phyloP scores from a whole-genome alignment of 2,797 vertebrate species.

The Coilia nasus region DNA sequence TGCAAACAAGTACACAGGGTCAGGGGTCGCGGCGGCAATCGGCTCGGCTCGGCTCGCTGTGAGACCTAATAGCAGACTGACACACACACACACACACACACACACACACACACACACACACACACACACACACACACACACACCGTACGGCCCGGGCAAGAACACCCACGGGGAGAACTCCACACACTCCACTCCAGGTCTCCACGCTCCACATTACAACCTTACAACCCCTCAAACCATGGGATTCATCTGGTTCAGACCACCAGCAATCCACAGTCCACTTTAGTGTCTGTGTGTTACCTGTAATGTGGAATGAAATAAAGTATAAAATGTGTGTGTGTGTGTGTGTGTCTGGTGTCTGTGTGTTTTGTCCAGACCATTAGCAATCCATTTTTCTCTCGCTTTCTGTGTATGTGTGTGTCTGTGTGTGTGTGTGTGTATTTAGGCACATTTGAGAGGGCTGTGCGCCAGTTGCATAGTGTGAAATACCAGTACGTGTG shows the following conservation, averaged over 20 bases:
- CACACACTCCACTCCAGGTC: not conserved
- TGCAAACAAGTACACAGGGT: slow-evolving; percentile 73
- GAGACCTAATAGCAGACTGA: slow-evolving; percentile 47
- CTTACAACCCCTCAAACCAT: not conserved
- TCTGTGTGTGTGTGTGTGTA: slow-evolving; percentile 43
- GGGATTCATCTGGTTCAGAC: not conserved
- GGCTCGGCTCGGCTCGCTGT: slow-evolving; percentile 43
- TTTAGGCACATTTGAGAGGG: slow-evolving; percentile 52
- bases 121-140: not conserved
- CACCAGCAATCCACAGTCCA: not conserved
- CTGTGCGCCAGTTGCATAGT: slow-evolving; percentile 65
- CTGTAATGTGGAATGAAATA: no score
- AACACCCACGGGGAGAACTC: not conserved
- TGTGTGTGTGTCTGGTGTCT: slow-evolving; percentile 38
- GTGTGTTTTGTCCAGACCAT: not conserved
- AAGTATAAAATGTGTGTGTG: not conserved
- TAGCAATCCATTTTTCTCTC: no score
- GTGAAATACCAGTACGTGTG: slow-evolving; percentile 67
- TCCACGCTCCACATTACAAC: not conserved
- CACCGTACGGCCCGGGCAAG: not conserved
- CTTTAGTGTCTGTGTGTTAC: slow-evolving; percentile 14
- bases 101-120: slow-evolving; percentile 10
- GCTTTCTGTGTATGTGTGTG: slow-evolving; percentile 26
- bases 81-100: slow-evolving; percentile 39
- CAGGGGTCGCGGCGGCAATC: slow-evolving; percentile 65